Evolutionary conservation across 2,113 vertebrate genomes (phyloP), one percentile per base, ranked within the genome.

Genomic region (Hystrix cristata): DNA sequence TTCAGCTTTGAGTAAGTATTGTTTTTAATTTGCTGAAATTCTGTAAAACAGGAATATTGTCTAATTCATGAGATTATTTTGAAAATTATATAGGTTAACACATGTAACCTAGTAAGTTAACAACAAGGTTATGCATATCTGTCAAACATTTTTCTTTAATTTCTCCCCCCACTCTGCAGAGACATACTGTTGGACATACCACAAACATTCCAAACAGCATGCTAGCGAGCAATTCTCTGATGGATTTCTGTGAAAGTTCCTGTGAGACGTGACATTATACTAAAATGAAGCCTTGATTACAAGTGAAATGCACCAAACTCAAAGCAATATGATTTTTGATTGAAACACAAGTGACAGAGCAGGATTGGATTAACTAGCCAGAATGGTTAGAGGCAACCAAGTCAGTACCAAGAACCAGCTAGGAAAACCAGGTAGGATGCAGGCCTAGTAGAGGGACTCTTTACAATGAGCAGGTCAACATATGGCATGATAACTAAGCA

Each of bases 101-200:
- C 60, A 83, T 85, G 34, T n/a, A 89, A 80, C 72, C 31, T 31
- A 88, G 46, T 62, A 80, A 78, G 15, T 31, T 74, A 97, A 13
- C 12, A 90, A 82, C 19, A 2, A 76, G 38, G 8, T 83, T 59
- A 25, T 79, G 55, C n/a, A 76, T 57, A 43, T 46, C 15, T 72
- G 12, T 51, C 67, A 83, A 60, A 78, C 81, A 43, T 82, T 91
- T 96, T 55, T 51, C 9, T 48, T 76, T 87, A 86, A 84, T 60
- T 79, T 91, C 25, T 67, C 31, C 38, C 82, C 1, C 27, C 11
- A 55, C 25, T 59, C 9, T 78, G 38, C 19, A 90, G 86, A 19
- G 23, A 53, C n/a, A 92, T 38, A 78, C 3, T 5, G 0, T 82
- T 76, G 8, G 14, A 65, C 3, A 57, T 57, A 38, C 18, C 71